Evolutionary conservation across 2,888 invertebrate genomes (phyloP), one percentile per base, ranked within the genome.

Genomic region (Mycalesis mineus): DNA sequence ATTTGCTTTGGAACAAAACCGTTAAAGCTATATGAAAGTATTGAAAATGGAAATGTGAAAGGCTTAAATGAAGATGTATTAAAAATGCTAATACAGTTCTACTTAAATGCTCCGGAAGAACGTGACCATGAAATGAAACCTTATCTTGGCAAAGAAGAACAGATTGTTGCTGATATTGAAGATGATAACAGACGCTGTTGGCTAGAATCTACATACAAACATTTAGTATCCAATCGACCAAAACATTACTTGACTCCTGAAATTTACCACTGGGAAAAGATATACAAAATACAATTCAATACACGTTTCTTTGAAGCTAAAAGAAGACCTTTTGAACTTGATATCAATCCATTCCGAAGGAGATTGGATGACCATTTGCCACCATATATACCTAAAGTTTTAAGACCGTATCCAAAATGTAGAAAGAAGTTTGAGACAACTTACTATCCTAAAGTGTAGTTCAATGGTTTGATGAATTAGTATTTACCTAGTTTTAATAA

Each of bases 31-130:
- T 97, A 93, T 78, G 95, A 96, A 11, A 88, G 88, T 42, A 90
- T 97, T 44, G 93, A 94, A 75, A 92, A 94, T 68, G 93, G 93
- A 6, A 92, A 93, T 84, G 84, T 96, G 7, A 76, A 93, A 66
- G 96, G 95, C 3, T 91, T 98, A 42, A 97, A 98, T 82, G 94
- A 95, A 51, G 92, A 94, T 52, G 94, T 95, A 0, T 77, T 98
- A 29, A 93, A 92, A 73, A 88, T 91, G 69, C 79, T 98, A 22
- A 74, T 97, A 0, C 92, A 93, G 65, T 93, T 95, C 69, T 96
- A 97, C 70, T 76, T 92, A 7, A 95, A 95, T 80, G 74, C 77
- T 7, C 95, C 96, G 0, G 85, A 90, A 69, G 82, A 92, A 63
- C 83, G 93, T 53, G 84, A 91, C 2, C 87, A 91, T 41, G 90